A percentile compares a stretch with the other conserved stretches of the same genome.
These are phyloP conservation scores for Pseudonaja textilis DNA, from an alignment of 2,113 vertebrate genomes.

Conservation along the genomic window DNA sequence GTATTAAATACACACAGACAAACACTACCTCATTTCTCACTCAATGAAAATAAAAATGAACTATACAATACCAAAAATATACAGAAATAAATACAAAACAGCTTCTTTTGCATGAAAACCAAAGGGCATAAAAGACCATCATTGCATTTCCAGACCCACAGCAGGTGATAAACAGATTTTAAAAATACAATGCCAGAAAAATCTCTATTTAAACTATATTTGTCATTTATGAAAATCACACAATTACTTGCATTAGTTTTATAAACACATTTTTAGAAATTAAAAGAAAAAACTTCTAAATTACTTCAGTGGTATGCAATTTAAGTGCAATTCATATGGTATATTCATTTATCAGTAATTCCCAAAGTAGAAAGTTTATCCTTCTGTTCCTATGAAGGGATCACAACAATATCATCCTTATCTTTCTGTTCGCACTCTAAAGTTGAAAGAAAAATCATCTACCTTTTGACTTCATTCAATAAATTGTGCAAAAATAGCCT, in stretches of 20 bases:
- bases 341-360: not conserved
- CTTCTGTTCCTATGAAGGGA: not conserved
- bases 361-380: not conserved
- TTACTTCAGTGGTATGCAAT: not conserved
- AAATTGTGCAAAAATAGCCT: not conserved
- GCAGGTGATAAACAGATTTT: not conserved
- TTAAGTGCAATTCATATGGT: not conserved
- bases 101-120: not conserved
- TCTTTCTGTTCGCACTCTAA: not conserved
- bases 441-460: not conserved
- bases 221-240: not conserved
- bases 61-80: not conserved
- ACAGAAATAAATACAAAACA: not conserved
- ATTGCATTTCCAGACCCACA: not conserved
- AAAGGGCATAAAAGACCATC: not conserved
- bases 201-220: not conserved
- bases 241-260: not conserved
- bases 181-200: not conserved
- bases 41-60: not conserved
- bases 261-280: not conserved
- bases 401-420: not conserved
- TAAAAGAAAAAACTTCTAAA: not conserved
- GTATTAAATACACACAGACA: not conserved
- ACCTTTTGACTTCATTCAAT: not conserved
- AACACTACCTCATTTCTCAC: not conserved